Base-by-base conservation (phyloP, 2,888 invertebrate species). In the Polietes domitor region DNA sequence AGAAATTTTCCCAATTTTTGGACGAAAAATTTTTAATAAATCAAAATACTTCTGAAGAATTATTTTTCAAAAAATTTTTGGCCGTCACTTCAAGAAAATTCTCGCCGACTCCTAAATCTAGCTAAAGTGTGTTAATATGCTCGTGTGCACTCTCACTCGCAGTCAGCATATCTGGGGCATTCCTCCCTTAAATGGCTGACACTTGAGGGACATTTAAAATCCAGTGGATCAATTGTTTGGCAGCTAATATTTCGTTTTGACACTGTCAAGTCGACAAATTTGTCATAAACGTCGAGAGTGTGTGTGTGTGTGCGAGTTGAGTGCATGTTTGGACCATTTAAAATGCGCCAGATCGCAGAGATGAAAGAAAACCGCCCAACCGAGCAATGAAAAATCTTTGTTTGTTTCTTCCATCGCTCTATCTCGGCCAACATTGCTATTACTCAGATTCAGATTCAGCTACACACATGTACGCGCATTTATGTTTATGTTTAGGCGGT, bases 331-430 rank as follows among this genome's bases (percentile, higher is more conserved):
- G 37, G 9, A 37, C 37, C 37, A 37, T 37, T 37, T 37, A 37
- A 9, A 9, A 37, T 7, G 7, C 12, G 37, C 28, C 61, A 61
- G 32, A 55, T 3, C 53, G 9, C 24, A 77, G 58, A 77, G 71
- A 71, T 77, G 61, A 71, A 71, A 77, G 77, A 61, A 37, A 37
- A 21, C 78, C 78, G 72, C 28, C 50, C 37, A 32, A 53, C 50
- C 37, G 47, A 53, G 68, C 37, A 78, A 24, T 41, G 43, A 28
- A 26, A 47, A 61, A 61, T 71, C 28, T 71, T 28, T 28, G 58
- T 58, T 10, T 15, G 55, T 61, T 26, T 15, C 17, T 26, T 15
- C 17, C 61, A 61, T 72, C 61, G 61, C 24, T 71, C 32, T 15
- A 26, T 28, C 58, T 15, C n/a, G 21, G 12, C 47, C 50, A 77